phyloP scores from a whole-genome alignment of 2,888 invertebrate genomes.

The Noctua janthe region DNA sequence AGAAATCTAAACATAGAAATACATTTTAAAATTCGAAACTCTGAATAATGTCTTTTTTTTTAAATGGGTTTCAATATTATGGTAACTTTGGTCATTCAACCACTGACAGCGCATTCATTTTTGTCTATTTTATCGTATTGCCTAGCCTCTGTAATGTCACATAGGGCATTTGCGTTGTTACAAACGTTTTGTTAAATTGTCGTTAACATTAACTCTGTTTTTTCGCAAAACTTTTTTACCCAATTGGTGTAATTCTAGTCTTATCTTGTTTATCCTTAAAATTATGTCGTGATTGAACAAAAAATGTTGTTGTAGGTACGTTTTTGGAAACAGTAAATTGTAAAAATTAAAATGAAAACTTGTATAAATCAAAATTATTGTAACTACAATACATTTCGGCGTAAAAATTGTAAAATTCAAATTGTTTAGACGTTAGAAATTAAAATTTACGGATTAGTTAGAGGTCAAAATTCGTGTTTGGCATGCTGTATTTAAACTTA shows the following conservation, averaged over 20 bases:
- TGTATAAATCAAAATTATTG: constrained; percentile 80
- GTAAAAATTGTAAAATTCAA: constrained; percentile 85
- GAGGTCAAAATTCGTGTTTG: constrained; percentile 88
- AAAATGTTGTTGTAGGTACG: constrained; percentile 64
- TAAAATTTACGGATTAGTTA: constrained; percentile 81
- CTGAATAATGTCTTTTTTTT: not conserved
- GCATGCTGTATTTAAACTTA: constrained; percentile 83
- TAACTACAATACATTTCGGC: constrained; percentile 81
- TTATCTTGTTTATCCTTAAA: constrained; percentile 75
- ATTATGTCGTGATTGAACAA: constrained; percentile 68
- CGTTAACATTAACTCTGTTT: constrained; percentile 62
- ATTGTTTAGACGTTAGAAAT: constrained; percentile 82
- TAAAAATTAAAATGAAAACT: constrained; percentile 71
- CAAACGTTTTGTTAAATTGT: constrained; percentile 65
- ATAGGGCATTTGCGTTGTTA: constrained; percentile 86
- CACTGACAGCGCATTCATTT: constrained; percentile 83
- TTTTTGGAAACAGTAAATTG: constrained; percentile 70
- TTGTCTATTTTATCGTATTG: constrained; percentile 79
- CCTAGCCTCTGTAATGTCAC: constrained; percentile 86
- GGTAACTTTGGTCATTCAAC: constrained; percentile 48
- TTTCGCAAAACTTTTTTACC: constrained; percentile 63
- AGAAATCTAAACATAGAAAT: not conserved
- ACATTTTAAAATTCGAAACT: constrained; percentile 14
- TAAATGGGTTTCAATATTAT: constrained; percentile 10
- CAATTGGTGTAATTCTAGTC: constrained; percentile 89